Base-by-base conservation (phyloP, 37 sponge, comb jelly and placozoan genomes). In the Dysidea cf. avara region DNA sequence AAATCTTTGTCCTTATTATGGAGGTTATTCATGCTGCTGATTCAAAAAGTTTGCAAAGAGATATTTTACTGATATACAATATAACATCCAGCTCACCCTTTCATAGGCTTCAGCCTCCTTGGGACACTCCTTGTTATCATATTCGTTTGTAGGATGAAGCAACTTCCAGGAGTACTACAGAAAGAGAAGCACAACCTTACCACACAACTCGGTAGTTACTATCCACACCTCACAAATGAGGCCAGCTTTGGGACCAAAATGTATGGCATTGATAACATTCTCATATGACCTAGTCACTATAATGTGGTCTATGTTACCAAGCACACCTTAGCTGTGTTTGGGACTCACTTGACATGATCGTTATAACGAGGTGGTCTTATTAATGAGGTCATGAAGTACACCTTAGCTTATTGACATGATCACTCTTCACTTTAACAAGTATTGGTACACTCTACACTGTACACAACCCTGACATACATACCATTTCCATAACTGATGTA, bases 81-180 rank as follows among this genome's bases (percentile, higher is more conserved):
- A n/a, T n/a, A n/a, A n/a, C n/a, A n/a, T n/a, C 9, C 46, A 29
- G 11, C 78, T 69, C 72, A 94, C 94, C 82, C 82, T 92, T 60
- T 96, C 96, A 64, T 96, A 96, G 51, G 95, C 93, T 51, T 85
- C 93, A 13, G 96, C 96, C 24, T 88, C 86, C 22, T 89, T 77
- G 52, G 96, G 96, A 50, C 96, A 96, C 0, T 85, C 77, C 39
- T 91, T 88, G 83, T 96, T 96, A 71, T 83, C 84, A 76, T 88
- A 86, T 29, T 89, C 87, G 64, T 92, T 89, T 39, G 93, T 92
- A 9, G 96, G 96, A 50, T 96, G 96, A 65, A 88, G 86, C 68
- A 96, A 53, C 76, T 96, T 96, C 93, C 93, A 96, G 17, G 90
- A 92, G 78, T 89, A 92, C 96, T 94, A 72, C 40, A 76, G 25